These are phyloP conservation scores for Myrmecophaga tridactyla DNA, from an alignment of 2,113 vertebrate genomes.

Conservation along the genomic window DNA sequence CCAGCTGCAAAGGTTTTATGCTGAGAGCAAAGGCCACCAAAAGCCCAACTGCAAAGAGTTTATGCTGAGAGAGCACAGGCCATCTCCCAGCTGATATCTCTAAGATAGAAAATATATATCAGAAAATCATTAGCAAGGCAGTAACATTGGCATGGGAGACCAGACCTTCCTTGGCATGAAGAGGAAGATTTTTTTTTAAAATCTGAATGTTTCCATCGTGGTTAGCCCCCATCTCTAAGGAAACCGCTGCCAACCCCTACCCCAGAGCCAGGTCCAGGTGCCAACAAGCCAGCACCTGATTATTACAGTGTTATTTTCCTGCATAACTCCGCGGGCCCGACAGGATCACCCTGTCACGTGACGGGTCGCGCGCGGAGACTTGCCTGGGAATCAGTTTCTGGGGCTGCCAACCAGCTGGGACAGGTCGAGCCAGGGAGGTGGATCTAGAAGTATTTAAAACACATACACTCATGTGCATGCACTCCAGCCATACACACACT, in stretches of 20 bases:
- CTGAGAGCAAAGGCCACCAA: too few species aligned
- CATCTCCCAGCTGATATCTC: neutral
- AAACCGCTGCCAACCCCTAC: neutral
- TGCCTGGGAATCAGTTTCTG: conserved; percentile 45
- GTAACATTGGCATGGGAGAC: neutral
- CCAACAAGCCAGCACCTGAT: conserved; percentile 42
- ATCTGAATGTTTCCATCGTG: neutral
- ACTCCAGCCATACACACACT: neutral
- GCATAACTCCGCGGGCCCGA: neutral
- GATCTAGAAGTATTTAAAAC: conserved; percentile 55
- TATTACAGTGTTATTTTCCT: conserved; percentile 35
- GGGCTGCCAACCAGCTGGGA: conserved; percentile 21
- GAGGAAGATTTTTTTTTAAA: neutral
- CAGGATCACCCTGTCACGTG: neutral
- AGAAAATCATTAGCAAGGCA: conserved; percentile 38
- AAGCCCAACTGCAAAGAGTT: neutral
- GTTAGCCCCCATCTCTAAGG: neutral
- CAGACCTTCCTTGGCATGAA: neutral
- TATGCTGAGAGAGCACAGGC: neutral
- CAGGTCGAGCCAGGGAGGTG: conserved; percentile 53
- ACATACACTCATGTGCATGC: neutral
- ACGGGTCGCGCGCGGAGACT: conserved; percentile 12
- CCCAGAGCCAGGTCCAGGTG: neutral
- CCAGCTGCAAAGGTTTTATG: neutral
- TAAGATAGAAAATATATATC: neutral